Base-by-base conservation (phyloP, 2,888 invertebrate species). In the Limnephilus marmoratus region DNA sequence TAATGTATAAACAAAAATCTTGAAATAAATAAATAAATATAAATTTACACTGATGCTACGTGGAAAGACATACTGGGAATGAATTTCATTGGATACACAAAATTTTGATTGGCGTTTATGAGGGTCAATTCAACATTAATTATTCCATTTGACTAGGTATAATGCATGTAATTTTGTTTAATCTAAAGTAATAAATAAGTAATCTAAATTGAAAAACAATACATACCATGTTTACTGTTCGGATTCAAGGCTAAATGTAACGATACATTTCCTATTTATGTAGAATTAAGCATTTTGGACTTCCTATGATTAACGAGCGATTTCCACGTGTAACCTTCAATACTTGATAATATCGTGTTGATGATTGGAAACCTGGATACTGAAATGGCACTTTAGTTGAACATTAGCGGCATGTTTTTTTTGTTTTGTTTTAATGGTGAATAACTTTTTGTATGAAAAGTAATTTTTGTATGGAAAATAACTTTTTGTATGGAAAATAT, bases 241-340 rank as follows among this genome's bases (percentile, higher is more conserved):
- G 9, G 24, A 68, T 24, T 68, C 68, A 68, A 68, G 68, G 68
- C 68, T 24, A 68, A 68, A 68, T 68, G 68, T 68, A 68, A 68
- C n/a, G 68, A 68, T 68, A 68, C 68, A 68, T 68, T 68, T 68
- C 68, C 68, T 68, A 68, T 68, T 68, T 68, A 68, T 68, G 68
- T 68, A 68, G n/a, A 68, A 68, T 24, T 68, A 68, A 68, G 24
- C 68, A 68, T 68, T 24, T 68, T 9, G 7, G 24, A 68, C 68
- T 68, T 68, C 68, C 68, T 68, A n/a, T 24, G 68, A 68, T 24
- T 68, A 68, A 24, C 0, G 24, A 68, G 68, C 2, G 24, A 68
- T 68, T 68, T 68, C 7, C 68, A 68, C 68, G 68, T 68, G n/a
- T n/a, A n/a, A 68, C 68, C 68, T 68, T 68, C 68, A 68, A 68